Conservation (phyloP, 2,888 invertebrate genomes). For the Portevinia maculata region DNA sequence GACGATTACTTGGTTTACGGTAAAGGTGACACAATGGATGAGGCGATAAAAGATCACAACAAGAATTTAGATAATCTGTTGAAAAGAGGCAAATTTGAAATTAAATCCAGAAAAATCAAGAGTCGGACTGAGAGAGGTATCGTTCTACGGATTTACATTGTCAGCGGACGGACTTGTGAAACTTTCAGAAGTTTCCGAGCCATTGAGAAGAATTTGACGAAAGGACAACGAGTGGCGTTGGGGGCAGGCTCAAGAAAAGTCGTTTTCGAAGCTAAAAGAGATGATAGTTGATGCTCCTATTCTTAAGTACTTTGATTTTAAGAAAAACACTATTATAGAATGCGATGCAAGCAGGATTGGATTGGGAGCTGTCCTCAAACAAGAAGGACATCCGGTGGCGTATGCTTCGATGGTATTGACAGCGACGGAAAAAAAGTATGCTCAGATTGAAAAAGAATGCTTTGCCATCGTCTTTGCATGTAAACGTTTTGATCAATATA, state of each 20-base stretch:
- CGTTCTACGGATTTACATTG: no score
- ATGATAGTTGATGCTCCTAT: no score
- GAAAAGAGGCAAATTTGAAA: no score
- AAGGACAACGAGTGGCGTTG: slow-evolving; percentile 3
- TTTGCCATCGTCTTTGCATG: no score
- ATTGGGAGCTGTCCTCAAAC: no score
- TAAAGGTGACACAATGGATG: slow-evolving; percentile 13
- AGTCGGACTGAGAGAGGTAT: slow-evolving; percentile 1
- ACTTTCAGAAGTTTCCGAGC: slow-evolving; percentile 7
- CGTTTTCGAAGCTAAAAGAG: background rate
- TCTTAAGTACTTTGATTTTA: no score
- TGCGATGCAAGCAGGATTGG: no score
- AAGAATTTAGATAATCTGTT: slow-evolving; percentile 2
- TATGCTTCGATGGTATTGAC: slow-evolving; percentile 16
- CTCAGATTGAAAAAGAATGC: no score
- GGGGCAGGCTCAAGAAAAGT: slow-evolving; percentile 14
- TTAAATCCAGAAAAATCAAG: background rate
- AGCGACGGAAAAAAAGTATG: background rate
- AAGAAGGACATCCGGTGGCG: background rate
- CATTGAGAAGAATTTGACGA: slow-evolving; percentile 11
- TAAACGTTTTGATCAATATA: slow-evolving; percentile 30
- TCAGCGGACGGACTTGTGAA: slow-evolving; percentile 18
- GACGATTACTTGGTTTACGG: slow-evolving; percentile 17
- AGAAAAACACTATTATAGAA: no score
- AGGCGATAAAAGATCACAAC: slow-evolving; percentile 31